Base-by-base conservation (phyloP, 2,797 vertebrate genomes). In the Dendrocincla fuliginosa region DNA sequence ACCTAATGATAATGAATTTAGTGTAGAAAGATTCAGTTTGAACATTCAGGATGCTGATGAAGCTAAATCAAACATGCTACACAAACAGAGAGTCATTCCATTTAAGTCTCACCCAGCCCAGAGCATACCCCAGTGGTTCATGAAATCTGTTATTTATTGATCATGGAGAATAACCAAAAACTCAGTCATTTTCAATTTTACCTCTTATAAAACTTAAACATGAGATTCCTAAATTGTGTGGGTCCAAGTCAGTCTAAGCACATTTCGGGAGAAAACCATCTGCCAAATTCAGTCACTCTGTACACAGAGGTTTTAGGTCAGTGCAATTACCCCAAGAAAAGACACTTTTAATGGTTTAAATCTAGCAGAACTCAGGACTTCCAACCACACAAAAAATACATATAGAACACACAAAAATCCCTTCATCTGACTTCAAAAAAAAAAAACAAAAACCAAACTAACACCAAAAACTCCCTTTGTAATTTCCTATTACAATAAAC, bases 31-130 rank as follows among this genome's bases (percentile, higher is more conserved):
- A 89, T 84, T 94, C 68, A 67, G 84, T 93, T 96, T 87, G 89
- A 89, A 79, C 42, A 39, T 61, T 74, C 63, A 67, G 52, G 81
- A 91, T 89, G 86, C 53, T 90, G 84, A 91, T 88, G 74, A 92
- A 82, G 65, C 46, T 93, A 96, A 95, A 87, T 91, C 81, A 92
- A 92, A 90, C 74, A 96, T 92, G 85, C 77, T 95, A 94, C 64
- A 83, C 65, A 97, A 96, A 94, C 61, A 88, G 13, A 81, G n/a
- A 68, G 53, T 37, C 20, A 73, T 91, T 87, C 76, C 78, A 87
- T 91, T 92, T 57, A 78, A 93, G 49, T 93, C 57, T 84, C 47
- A 73, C 35, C 41, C n/a, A 63, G 53, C n/a, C 73, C 68, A 77
- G 56, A 89, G 61, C 32, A 63, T 35, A 87, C n/a, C 41, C 57